These are phyloP conservation scores for Paraescarpia echinospica DNA, from an alignment of 1,140 invertebrate genomes.

Conservation along the genomic window DNA sequence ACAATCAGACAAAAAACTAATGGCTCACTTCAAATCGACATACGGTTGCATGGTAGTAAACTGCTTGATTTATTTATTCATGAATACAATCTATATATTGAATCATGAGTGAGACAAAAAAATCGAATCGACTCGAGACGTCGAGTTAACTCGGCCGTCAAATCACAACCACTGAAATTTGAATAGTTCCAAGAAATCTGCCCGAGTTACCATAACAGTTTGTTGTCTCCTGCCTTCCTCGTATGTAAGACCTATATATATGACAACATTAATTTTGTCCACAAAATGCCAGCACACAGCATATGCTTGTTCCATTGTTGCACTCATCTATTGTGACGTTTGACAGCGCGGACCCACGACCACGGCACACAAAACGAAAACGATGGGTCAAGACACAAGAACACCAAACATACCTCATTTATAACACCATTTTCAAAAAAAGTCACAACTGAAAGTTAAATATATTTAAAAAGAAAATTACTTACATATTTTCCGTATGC, in stretches of 20 bases:
- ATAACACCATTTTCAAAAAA: neutral
- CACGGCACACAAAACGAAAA: neutral
- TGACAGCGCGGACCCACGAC: neutral
- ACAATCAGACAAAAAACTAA: too few species aligned
- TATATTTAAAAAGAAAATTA: neutral
- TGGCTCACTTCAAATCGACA: too few species aligned
- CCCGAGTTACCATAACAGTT: neutral
- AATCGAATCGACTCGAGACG: neutral
- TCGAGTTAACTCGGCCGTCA: neutral
- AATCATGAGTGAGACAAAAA: neutral
- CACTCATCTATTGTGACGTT: neutral
- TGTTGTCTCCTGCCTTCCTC: neutral
- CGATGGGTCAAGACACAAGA: neutral
- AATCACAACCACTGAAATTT: neutral
- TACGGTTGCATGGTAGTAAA: neutral
- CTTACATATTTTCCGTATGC: conserved; percentile 1
- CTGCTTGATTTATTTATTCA: neutral
- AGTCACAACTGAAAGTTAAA: neutral
- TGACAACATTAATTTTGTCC: neutral
- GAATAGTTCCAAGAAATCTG: neutral
- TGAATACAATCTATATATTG: neutral
- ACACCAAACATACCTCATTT: neutral
- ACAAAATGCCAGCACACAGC: neutral
- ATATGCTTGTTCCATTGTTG: neutral
- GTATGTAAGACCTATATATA: neutral